Conservation (phyloP, 2,888 invertebrate genomes). For the Plagodis pulveraria region DNA sequence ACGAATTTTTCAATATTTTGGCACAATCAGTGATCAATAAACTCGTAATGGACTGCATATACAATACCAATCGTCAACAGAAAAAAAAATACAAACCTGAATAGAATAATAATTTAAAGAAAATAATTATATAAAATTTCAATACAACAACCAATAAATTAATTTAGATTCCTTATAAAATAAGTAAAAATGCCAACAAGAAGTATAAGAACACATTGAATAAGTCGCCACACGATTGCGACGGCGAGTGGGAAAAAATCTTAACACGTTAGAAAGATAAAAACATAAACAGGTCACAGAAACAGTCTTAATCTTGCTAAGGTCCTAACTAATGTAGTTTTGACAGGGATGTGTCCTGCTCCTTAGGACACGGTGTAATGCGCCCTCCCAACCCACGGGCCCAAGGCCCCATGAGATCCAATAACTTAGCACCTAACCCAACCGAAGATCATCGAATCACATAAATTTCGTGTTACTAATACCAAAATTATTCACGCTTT, state of each 20-base stretch:
- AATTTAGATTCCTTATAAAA: constrained; percentile 84
- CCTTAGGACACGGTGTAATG: constrained; percentile 81
- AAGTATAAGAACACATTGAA: constrained; percentile 83
- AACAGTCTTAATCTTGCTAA: constrained; percentile 85
- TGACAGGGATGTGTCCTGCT: constrained; percentile 84
- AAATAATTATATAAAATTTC: constrained; percentile 77
- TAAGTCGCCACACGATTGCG: constrained; percentile 57
- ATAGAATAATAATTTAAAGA: constrained; percentile 80
- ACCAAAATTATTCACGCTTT: constrained; percentile 66
- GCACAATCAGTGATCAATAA: constrained; percentile 57
- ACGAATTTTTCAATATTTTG: constrained; percentile 56
- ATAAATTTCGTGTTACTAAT: constrained; percentile 68
- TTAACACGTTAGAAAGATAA: constrained; percentile 80
- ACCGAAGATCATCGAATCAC: constrained; percentile 75
- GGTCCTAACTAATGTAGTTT: constrained; percentile 81
- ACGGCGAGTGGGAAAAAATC: constrained; percentile 52
- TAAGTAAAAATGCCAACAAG: constrained; percentile 85
- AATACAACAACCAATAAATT: constrained; percentile 85
- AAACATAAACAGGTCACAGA: constrained; percentile 85
- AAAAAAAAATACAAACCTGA: constrained; percentile 65
- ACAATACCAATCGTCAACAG: constrained; percentile 74
- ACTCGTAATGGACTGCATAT: constrained; percentile 74
- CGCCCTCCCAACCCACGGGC: constrained; percentile 65
- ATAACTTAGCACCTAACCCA: constrained; percentile 69
- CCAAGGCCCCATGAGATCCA: constrained; percentile 68